Evolutionary conservation across 2,797 vertebrate species (phyloP), one percentile per base, ranked within the genome.

Genomic region (Nyctalus aviator): DNA sequence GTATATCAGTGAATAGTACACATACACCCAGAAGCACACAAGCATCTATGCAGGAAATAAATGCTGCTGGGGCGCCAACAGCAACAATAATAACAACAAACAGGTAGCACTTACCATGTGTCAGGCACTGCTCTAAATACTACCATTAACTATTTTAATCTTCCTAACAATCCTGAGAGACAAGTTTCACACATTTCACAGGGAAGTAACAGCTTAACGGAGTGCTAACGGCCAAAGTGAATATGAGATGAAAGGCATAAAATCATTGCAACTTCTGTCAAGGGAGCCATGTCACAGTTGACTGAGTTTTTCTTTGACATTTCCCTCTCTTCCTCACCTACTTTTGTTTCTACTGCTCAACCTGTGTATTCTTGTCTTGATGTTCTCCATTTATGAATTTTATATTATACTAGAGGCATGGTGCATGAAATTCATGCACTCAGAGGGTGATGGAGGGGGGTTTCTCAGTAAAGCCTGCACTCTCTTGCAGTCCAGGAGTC

Each of bases 131-230:
- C 13, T 77, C 66, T 53, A 75, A 71, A 48, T 15, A 46, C 5
- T 69, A 35, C 9, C 32, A 78, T 84, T 76, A 85, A n/a, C 8
- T 69, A 7, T 79, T 95, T 93, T 23, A 84, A 62, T 88, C 35
- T 57, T 69, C 59, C 50, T 72, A 88, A 78, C 21, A 68, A 32
- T 75, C 69, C 50, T 73, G 3, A n/a, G 66, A 92, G 88, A 90
- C 20, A 53, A n/a, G 30, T 50, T 59, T 84, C 83, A 87, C 23
- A 69, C 30, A 37, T 78, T 87, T 79, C 59, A 93, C 90, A 86
- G 32, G 37, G 68, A 90, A 85, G 35, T 32, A 88, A 46, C 32
- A 81, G 82, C 85, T 53, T 46, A 41, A 20, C 23, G 68, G 37
- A 55, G 15, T 6, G 23, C 15, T 91, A 2, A 32, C 4, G 8